Conservation (phyloP, 1,140 invertebrate genomes). For the Listronotus bonariensis region DNA sequence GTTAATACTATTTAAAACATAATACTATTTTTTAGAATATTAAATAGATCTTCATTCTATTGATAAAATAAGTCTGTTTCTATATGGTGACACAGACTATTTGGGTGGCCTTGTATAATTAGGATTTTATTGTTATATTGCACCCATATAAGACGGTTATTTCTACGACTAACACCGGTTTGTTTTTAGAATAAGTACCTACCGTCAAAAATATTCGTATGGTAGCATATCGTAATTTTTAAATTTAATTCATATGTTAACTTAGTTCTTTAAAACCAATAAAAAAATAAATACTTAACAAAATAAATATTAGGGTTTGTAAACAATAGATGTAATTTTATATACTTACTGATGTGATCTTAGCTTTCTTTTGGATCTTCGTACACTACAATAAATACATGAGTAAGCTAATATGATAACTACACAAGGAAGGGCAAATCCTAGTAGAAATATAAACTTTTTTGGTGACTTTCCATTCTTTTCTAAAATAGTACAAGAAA, state of each 20-base stretch:
- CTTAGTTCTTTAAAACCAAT: too few species aligned
- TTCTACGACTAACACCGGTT: not conserved
- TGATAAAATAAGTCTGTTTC: not conserved
- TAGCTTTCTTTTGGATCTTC: slow-evolving; percentile 71
- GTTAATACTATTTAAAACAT: too few species aligned
- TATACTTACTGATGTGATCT: slow-evolving; percentile 64
- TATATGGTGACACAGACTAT: not conserved
- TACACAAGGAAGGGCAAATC: slow-evolving; percentile 79
- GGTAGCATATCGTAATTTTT: too few species aligned
- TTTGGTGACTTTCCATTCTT: slow-evolving; percentile 80
- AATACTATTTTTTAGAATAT: too few species aligned
- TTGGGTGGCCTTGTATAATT: slow-evolving; percentile 18
- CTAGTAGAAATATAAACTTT: slow-evolving; percentile 82
- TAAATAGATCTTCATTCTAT: not conserved
- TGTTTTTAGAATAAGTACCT: not conserved
- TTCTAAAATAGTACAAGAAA: slow-evolving; percentile 84
- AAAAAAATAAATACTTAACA: too few species aligned
- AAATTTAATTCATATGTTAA: too few species aligned
- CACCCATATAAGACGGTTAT: slow-evolving; percentile 1
- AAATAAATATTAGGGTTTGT: too few species aligned
- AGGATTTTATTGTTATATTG: not conserved
- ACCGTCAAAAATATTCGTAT: too few species aligned
- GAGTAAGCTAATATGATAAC: slow-evolving; percentile 83
- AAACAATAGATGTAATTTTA: too few species aligned
- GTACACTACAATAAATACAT: slow-evolving; percentile 82